These are phyloP conservation scores for Holacanthus passer DNA, from an alignment of 2,113 vertebrate genomes.

Conservation along the genomic window DNA sequence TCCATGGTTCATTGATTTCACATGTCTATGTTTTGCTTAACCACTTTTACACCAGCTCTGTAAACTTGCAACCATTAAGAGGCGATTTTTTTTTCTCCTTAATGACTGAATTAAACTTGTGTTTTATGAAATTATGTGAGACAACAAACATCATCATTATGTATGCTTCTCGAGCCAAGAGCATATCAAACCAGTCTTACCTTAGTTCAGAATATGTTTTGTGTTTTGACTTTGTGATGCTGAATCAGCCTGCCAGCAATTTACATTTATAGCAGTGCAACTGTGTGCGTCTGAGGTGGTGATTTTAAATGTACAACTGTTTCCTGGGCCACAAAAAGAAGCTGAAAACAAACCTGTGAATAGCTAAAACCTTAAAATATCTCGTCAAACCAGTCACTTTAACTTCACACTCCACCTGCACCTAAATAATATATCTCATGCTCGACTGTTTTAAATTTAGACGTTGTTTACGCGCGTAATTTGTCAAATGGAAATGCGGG, in stretches of 20 bases:
- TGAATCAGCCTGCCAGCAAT: not conserved
- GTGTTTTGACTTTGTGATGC: not conserved
- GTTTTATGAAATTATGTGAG: no score
- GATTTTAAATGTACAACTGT: not conserved
- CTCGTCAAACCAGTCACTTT: conserved; percentile 10
- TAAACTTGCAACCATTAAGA: no score
- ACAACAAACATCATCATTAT: no score
- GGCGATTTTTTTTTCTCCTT: no score
- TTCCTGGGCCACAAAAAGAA: not conserved
- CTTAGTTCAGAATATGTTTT: not conserved
- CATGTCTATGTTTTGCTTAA: no score
- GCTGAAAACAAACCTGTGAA: not conserved
- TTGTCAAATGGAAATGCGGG: conserved; percentile 26
- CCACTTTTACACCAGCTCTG: no score
- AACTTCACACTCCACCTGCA: conserved; percentile 11
- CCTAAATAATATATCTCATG: conserved; percentile 2
- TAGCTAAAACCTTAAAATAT: not conserved
- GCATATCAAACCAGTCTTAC: no score
- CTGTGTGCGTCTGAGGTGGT: no score
- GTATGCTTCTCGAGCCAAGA: no score
- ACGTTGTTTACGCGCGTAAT: conserved; percentile 19
- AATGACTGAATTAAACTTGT: no score
- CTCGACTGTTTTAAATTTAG: conserved; percentile 29
- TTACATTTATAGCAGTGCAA: not conserved
- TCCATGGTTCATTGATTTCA: no score